A percentile compares a stretch with the other conserved stretches of the same genome.
These are phyloP conservation scores for Hypomesus transpacificus DNA, from an alignment of 2,113 vertebrate genomes.

Conservation along the genomic window DNA sequence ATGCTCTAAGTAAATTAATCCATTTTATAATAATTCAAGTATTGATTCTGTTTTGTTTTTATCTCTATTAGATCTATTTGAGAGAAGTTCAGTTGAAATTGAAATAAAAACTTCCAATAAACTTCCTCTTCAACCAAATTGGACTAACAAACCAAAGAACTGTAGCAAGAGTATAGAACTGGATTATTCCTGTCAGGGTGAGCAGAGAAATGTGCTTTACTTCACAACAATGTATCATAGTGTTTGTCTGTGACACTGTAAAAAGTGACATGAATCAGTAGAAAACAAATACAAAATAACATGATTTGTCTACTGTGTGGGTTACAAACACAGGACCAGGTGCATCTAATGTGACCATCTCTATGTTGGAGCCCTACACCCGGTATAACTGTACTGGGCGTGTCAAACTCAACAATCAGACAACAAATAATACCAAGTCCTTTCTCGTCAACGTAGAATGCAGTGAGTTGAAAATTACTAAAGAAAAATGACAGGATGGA, in stretches of 20 bases:
- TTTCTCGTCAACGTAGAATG: accelerated
- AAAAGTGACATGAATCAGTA: background rate
- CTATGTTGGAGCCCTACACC: background rate
- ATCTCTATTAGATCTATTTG: background rate
- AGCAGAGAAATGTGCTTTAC: background rate
- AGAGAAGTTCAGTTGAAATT: background rate
- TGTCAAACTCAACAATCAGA: accelerated
- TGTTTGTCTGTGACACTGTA: background rate
- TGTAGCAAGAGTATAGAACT: slow-evolving; percentile 5
- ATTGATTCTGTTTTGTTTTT: background rate
- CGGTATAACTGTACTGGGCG: accelerated
- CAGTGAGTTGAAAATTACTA: slow-evolving; percentile 7
- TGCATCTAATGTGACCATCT: background rate
- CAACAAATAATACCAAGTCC: accelerated
- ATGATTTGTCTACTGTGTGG: background rate
- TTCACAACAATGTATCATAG: background rate
- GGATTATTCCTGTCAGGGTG: slow-evolving; percentile 39
- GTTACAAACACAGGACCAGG: too few species aligned
- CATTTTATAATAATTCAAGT: background rate
- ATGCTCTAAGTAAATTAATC: background rate
- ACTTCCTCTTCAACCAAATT: slow-evolving; percentile 19
- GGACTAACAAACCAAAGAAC: background rate
- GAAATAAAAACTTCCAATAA: accelerated
- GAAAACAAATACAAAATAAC: too few species aligned
- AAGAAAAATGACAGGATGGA: background rate